Evolutionary conservation across 1,140 invertebrate species (phyloP), one percentile per base, ranked within the genome.

Genomic region (Aphelinus atriplicis): DNA sequence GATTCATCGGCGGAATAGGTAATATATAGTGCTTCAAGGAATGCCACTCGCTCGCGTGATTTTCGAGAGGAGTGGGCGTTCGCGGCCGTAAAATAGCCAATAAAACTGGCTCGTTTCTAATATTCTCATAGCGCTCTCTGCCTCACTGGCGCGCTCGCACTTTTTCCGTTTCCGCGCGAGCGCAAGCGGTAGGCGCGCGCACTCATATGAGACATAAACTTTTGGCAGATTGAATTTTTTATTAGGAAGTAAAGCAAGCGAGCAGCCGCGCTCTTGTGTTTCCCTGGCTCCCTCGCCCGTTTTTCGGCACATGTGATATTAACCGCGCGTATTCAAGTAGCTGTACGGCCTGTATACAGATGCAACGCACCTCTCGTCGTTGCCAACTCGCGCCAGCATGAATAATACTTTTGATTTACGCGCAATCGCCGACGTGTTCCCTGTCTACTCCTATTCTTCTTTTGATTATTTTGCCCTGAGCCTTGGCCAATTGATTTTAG

Each of bases 61-160:
- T 66, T 73, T 66, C 47, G 4, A 10, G 56, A 67, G 71, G 46
- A 42, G 56, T 63, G 64, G 58, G 46, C 61, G 73, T 76, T 81
- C 64, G 76, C 60, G 75, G 80, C 74, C 77, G 78, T 84, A 84
- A 81, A 84, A 65, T 77, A 73, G 69, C 65, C 79, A 82, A 83
- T 84, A 84, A 84, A 82, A 81, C 76, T 74, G 72, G 75, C 77
- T 79, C 78, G 77, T 82, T 84, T 83, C 81, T 83, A 84, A 84
- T 84, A 84, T 83, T 81, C 71, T 66, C 7, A 9, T 61, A 67
- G 48, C n/a, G 53, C 70, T n/a, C 61, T 3, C 43, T 57, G 26
- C 26, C 42, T 42, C 43, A 55, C 60, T 71, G 10, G 45, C 9
- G 42, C 61, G 42, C 60, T 73, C 65, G 48, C 70, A 56, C 51